Percentiles rank a stretch among this genome's conserved stretches.
These are phyloP conservation scores for Anagyrus pseudococci DNA, from an alignment of 2,888 invertebrate species.

Conservation along the genomic window DNA sequence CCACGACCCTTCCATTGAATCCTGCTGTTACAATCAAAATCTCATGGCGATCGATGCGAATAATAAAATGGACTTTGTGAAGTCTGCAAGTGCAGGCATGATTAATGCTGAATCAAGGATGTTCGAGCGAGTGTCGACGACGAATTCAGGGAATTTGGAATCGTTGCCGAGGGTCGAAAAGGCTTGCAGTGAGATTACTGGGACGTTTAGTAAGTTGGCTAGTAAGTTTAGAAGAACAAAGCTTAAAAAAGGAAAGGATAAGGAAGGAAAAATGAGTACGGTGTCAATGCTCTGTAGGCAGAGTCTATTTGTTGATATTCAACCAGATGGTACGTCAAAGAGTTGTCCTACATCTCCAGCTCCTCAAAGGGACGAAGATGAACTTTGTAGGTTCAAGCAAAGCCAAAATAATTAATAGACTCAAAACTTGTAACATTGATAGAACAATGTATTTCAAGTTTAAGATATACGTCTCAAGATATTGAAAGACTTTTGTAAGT, in stretches of 20 bases:
- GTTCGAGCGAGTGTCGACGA: constrained; percentile 65
- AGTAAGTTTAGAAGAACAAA: constrained; percentile 69
- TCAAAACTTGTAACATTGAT: too few species aligned
- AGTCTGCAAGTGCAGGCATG: constrained; percentile 81
- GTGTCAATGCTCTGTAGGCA: constrained; percentile 77
- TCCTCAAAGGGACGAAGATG: constrained; percentile 34
- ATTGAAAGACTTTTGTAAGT: too few species aligned
- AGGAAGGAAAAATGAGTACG: constrained; percentile 65
- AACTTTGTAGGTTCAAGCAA: constrained; percentile 26
- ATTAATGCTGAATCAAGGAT: constrained; percentile 72
- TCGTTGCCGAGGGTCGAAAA: constrained; percentile 63
- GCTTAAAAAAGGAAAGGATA: constrained; percentile 61
- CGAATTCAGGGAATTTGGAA: constrained; percentile 66
- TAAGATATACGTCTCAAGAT: too few species aligned
- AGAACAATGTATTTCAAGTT: too few species aligned
- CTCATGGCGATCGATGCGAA: constrained; percentile 2
- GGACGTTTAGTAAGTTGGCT: constrained; percentile 61
- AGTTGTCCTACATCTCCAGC: constrained; percentile 43
- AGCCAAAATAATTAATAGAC: constrained; percentile 20
- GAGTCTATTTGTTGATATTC: constrained; percentile 73
- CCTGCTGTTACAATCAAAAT: constrained; percentile 13
- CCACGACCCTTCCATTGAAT: constrained; percentile 29
- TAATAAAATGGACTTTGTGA: constrained; percentile 63
- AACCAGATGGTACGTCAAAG: constrained; percentile 38
- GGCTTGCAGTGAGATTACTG: constrained; percentile 38